phyloP scores from a whole-genome alignment of 2,113 vertebrate genomes.

The Penelope pileata region DNA sequence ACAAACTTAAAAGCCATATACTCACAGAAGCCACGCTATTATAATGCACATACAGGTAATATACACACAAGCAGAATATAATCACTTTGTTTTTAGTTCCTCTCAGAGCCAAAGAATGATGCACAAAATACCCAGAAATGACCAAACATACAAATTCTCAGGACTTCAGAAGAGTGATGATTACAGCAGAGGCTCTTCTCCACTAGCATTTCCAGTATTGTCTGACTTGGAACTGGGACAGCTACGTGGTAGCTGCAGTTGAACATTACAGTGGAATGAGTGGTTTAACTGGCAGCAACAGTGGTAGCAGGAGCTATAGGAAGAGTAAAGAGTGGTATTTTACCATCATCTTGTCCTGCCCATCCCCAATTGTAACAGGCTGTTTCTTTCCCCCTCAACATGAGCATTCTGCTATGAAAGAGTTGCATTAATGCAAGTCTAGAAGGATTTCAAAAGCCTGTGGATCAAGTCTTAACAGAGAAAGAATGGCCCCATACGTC shows the following conservation, averaged over 20 bases:
- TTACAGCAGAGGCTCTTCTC: not conserved
- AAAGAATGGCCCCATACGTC: accelerated
- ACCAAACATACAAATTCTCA: not conserved
- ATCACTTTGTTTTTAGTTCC: not conserved
- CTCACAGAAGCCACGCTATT: not conserved
- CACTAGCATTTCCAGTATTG: accelerated
- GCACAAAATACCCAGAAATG: not conserved
- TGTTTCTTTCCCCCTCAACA: not conserved
- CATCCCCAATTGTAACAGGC: not conserved
- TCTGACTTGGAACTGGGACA: not conserved
- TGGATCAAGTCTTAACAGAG: not conserved
- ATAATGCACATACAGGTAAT: not conserved
- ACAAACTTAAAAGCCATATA: not conserved
- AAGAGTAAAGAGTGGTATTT: not conserved
- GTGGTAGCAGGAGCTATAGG: not conserved
- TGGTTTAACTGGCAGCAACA: not conserved
- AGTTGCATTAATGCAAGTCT: not conserved
- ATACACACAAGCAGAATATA: not conserved
- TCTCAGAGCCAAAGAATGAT: not conserved
- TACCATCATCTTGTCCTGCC: not conserved
- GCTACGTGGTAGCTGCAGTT: not conserved
- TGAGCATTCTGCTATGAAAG: not conserved
- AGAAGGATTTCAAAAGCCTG: not conserved
- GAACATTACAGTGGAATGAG: not conserved
- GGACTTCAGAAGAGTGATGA: not conserved